A percentile compares a stretch with the other conserved stretches of the same genome.
phyloP scores from a whole-genome alignment of 2,113 vertebrate species.

The Brachirus orientalis region DNA sequence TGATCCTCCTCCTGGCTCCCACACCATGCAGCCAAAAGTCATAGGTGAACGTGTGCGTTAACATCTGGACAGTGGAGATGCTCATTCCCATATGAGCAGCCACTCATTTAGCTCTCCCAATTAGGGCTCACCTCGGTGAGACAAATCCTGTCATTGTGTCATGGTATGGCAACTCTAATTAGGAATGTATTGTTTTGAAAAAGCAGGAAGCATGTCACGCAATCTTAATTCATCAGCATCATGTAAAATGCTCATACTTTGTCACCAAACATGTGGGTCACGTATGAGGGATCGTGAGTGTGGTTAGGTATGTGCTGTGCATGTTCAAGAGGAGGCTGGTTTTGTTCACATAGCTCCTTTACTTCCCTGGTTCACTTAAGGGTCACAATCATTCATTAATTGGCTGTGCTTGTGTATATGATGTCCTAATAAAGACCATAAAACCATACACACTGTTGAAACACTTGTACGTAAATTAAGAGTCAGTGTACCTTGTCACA shows the following conservation, averaged over 20 bases:
- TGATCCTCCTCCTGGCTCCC: conserved; percentile 2
- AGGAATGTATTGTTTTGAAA: conserved; percentile 33
- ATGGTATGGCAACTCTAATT: conserved; percentile 48
- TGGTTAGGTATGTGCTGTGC: neutral
- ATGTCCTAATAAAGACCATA: conserved; percentile 10
- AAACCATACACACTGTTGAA: neutral
- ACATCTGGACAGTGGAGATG: conserved; percentile 14
- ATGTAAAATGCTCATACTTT: neutral
- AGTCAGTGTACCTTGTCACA: neutral
- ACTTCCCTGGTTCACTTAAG: neutral
- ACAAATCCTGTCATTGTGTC: conserved; percentile 34
- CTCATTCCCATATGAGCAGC: conserved; percentile 11
- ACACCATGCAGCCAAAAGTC: neutral
- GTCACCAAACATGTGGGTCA: neutral
- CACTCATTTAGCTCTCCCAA: conserved; percentile 50
- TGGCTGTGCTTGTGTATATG: neutral
- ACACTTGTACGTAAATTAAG: neutral
- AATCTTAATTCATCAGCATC: conserved; percentile 4
- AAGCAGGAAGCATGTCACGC: neutral
- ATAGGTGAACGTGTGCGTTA: neutral
- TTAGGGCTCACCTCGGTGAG: conserved; percentile 52
- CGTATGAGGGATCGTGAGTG: neutral
- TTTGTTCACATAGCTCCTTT: neutral
- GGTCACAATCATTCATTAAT: conserved; percentile 4
- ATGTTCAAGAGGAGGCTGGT: too few relatives aligned